These are phyloP conservation scores for Dendrocopos noguchii DNA, from an alignment of 2,113 vertebrate genomes.

Conservation along the genomic window DNA sequence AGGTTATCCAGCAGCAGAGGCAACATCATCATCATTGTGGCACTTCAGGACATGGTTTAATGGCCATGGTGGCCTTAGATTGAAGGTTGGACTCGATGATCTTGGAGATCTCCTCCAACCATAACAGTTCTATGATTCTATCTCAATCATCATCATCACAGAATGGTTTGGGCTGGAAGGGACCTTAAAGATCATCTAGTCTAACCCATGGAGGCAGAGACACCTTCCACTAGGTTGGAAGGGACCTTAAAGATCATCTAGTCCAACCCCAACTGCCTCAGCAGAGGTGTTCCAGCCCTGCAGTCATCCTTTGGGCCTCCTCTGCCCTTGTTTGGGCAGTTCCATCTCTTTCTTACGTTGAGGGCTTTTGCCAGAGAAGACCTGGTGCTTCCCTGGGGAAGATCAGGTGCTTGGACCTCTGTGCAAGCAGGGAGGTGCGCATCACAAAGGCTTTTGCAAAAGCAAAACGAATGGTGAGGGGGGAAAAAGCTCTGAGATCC, in stretches of 20 bases:
- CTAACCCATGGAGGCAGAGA: background rate
- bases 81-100: too few relatives aligned
- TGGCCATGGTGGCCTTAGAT: too few relatives aligned
- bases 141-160: background rate
- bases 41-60: too few relatives aligned
- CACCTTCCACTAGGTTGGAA: background rate
- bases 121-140: too few relatives aligned
- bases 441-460: background rate
- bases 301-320: background rate
- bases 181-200: background rate
- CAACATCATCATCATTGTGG: background rate
- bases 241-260: background rate
- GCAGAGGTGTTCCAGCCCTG: background rate
- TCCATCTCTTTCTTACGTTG: background rate
- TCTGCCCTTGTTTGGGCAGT: background rate
- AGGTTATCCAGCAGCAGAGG: background rate
- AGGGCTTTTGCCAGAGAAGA: too few relatives aligned
- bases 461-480: fast-evolving
- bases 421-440: background rate
- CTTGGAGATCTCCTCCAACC: too few relatives aligned
- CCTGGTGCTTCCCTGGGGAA: background rate
- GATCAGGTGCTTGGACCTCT: background rate
- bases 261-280: background rate
- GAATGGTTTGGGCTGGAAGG: background rate
- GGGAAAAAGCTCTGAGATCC: background rate